These are phyloP conservation scores for Apodemus sylvaticus DNA, from an alignment of 2,113 vertebrate genomes.

Conservation along the genomic window DNA sequence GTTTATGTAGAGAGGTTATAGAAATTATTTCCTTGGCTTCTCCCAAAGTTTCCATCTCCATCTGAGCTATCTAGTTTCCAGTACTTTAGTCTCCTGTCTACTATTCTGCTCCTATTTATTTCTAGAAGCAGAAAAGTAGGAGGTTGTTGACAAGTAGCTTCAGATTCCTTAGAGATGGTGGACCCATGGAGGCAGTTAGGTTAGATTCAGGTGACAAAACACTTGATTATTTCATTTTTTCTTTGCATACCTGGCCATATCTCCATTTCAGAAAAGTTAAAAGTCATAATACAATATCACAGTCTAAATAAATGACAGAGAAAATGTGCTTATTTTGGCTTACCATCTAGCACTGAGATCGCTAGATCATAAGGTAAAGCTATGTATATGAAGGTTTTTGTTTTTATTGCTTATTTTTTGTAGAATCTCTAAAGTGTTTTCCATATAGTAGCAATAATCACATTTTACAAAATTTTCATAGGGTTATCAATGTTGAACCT, in stretches of 20 bases:
- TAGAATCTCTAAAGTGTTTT: neutral
- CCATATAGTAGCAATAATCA: neutral
- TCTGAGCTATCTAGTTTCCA: neutral
- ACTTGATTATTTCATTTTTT: neutral
- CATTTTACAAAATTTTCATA: neutral
- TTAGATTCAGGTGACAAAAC: neutral
- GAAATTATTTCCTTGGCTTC: neutral
- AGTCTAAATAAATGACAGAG: neutral
- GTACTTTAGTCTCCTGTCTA: neutral
- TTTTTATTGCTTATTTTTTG: neutral
- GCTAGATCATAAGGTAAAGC: neutral
- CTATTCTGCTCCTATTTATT: neutral
- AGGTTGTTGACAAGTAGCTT: neutral
- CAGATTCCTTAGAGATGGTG: neutral
- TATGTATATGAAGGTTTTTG: too few relatives aligned
- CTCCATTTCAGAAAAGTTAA: neutral
- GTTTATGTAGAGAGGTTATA: neutral
- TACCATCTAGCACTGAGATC: neutral
- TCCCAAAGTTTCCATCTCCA: neutral
- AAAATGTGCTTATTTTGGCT: neutral
- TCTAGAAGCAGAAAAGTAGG: conserved; percentile 4
- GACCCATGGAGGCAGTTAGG: neutral
- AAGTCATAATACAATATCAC: neutral
- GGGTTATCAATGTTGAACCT: neutral
- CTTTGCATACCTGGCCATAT: neutral